These are phyloP conservation scores for Ptychochromis oligacanthus DNA, from an alignment of 2,113 vertebrate species.

Conservation along the genomic window DNA sequence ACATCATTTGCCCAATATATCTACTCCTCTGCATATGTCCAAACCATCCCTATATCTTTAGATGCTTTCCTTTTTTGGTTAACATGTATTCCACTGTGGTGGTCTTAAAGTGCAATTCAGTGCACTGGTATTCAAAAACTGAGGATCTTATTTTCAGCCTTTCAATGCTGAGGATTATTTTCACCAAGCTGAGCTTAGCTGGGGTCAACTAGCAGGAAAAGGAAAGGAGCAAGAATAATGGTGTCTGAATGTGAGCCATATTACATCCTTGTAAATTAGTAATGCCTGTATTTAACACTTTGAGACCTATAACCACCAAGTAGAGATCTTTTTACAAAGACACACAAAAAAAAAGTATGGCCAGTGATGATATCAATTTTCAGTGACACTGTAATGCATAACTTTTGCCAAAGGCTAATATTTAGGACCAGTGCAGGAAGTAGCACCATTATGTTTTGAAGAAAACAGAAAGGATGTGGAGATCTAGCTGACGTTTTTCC, in stretches of 20 bases:
- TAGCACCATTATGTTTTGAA: not conserved
- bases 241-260: not conserved
- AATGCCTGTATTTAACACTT: not conserved
- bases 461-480: fast-evolving
- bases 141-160: not conserved
- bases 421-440: not conserved
- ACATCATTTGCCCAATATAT: too few species aligned
- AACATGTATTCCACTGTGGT: not conserved
- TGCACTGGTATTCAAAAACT: not conserved
- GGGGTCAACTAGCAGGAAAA: not conserved
- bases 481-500: not conserved
- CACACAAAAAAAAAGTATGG: not conserved
- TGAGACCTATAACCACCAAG: not conserved
- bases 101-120: not conserved
- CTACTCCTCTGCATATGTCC: too few species aligned
- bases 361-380: not conserved
- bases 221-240: not conserved
- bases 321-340: not conserved
- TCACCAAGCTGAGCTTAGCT: not conserved
- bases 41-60: not conserved
- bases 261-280: slow-evolving; percentile 2
- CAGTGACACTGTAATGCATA: not conserved
- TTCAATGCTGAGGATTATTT: not conserved
- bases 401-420: not conserved
- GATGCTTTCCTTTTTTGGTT: not conserved